phyloP scores from a whole-genome alignment of 2,797 vertebrate species.

The Okamejei kenojei region DNA sequence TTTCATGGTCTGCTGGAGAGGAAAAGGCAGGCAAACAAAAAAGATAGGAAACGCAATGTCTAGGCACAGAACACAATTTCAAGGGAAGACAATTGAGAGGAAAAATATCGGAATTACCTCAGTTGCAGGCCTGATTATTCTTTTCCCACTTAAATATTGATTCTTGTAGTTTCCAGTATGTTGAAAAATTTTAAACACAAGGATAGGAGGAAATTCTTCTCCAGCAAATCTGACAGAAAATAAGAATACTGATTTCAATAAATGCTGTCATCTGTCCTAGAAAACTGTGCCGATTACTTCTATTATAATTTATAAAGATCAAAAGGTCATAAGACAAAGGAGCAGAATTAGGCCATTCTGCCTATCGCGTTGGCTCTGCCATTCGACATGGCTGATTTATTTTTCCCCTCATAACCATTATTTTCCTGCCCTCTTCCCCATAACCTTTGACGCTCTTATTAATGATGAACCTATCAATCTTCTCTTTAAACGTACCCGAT shows the following conservation, averaged over 20 bases:
- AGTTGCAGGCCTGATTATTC: constrained; percentile 47
- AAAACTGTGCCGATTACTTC: neutral
- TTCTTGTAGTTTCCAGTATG: constrained; percentile 45
- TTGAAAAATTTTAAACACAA: constrained; percentile 59
- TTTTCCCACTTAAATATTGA: constrained; percentile 55
- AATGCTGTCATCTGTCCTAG: neutral
- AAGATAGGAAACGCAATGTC: neutral
- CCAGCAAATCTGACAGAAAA: constrained; percentile 51
- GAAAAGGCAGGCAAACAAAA: neutral
- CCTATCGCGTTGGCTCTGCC: no score
- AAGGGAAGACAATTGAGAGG: neutral
- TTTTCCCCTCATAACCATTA: no score
- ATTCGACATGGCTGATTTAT: no score
- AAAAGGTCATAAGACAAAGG: no score
- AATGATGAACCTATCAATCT: no score
- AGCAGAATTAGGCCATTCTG: no score
- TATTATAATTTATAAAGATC: neutral
- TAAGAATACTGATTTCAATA: constrained; percentile 36
- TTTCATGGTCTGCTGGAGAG: neutral
- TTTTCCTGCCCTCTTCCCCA: no score
- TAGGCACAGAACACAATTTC: neutral
- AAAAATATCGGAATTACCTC: constrained; percentile 46
- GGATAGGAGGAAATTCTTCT: constrained; percentile 53
- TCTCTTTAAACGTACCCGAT: no score
- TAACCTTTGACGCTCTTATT: no score